Base-by-base conservation (phyloP, 2,888 invertebrate species). In the Nemapogon koenigi region DNA sequence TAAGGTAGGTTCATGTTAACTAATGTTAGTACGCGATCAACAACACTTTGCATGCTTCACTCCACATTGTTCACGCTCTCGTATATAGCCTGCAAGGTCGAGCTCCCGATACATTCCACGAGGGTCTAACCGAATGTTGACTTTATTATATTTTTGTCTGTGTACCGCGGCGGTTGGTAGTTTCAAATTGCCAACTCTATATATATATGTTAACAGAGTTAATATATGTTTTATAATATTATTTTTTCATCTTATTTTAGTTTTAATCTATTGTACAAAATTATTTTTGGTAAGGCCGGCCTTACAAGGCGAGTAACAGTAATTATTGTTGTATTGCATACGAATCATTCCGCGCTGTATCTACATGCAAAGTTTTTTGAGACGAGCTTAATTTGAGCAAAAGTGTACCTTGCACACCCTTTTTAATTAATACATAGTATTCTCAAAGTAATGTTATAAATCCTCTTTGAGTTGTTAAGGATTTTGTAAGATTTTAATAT, bases 41-140 rank as follows among this genome's bases (percentile, higher is more conserved):
- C n/a, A n/a, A n/a, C n/a, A n/a, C n/a, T n/a, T n/a, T n/a, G n/a
- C n/a, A n/a, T n/a, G n/a, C n/a, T n/a, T n/a, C n/a, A n/a, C n/a
- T n/a, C n/a, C n/a, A n/a, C n/a, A n/a, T n/a, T n/a, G 19, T 33
- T 16, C 26, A 16, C 22, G 29, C 26, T 38, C 11, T 38, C 16
- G 19, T 32, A 25, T 62, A 59, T 64, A 72, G 63, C 76, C 78
- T 78, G 69, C 63, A 73, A 78, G 78, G 76, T 75, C 73, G 72
- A 73, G 72, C 73, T 65, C 59, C 63, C 53, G 63, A 63, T 68
- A 76, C 78, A 78, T 76, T 78, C 78, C 78, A 78, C 64, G 58
- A 27, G 66, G 73, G 75, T 75, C 47, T 59, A 62, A 75, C 76
- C 75, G 70, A 63, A 29, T 26, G 66, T 72, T 71, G 62, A 63